Conservation (phyloP, 2,888 invertebrate species). For the Drosophila merina region DNA sequence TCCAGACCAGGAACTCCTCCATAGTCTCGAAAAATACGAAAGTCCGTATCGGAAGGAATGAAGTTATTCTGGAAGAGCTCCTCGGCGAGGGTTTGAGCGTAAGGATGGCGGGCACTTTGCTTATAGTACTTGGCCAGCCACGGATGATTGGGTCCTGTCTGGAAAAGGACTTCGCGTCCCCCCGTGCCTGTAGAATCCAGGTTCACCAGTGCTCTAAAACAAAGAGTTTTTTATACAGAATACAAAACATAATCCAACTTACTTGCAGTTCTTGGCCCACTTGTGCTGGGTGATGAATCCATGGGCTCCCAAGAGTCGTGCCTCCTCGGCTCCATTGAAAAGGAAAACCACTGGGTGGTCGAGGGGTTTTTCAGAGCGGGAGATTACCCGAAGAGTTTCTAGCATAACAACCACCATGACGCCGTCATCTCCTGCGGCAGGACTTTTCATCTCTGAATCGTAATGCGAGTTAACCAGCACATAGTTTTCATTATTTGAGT, state of each 20-base stretch:
- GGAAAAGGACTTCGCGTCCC: conserved; percentile 95
- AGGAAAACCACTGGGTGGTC: conserved; percentile 86
- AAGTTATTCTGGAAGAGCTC: conserved; percentile 88
- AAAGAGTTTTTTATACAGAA: no score
- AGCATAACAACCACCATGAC: conserved; percentile 87
- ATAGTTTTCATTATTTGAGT: conserved; percentile 60
- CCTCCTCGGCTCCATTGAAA: conserved; percentile 89
- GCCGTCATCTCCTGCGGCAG: conserved; percentile 87
- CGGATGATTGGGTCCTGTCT: conserved; percentile 90
- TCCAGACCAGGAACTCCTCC: conserved; percentile 88
- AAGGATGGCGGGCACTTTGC: conserved; percentile 86
- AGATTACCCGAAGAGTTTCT: conserved; percentile 85
- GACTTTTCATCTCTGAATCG: conserved; percentile 94
- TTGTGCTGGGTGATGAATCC: conserved; percentile 88
- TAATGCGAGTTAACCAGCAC: conserved; percentile 95
- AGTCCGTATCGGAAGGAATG: conserved; percentile 89
- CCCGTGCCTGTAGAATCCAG: conserved; percentile 96
- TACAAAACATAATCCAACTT: neutral
- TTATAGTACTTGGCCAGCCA: conserved; percentile 87
- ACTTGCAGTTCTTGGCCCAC: conserved; percentile 90
- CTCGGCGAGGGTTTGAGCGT: conserved; percentile 85
- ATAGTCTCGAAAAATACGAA: conserved; percentile 87
- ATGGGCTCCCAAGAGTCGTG: conserved; percentile 87
- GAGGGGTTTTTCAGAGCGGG: conserved; percentile 82
- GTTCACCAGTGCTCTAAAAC: conserved; percentile 90